Base-by-base conservation (phyloP, 2,888 invertebrate species). In the Stenodera caucasica region DNA sequence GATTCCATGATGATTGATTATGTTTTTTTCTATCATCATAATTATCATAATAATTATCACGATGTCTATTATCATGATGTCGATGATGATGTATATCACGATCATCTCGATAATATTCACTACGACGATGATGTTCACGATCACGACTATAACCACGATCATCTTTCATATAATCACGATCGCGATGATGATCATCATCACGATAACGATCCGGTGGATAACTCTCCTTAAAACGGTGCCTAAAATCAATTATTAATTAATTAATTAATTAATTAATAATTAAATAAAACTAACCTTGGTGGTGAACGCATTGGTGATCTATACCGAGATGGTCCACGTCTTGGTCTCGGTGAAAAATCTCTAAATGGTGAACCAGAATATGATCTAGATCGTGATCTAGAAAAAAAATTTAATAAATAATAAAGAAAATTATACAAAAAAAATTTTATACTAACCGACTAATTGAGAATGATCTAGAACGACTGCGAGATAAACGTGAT, bases 321-420 rank as follows among this genome's bases (percentile, higher is more conserved):
- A 77, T 81, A 84, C 49, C 84, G 82, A 64, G 78, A 75, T 21
- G 82, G 82, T 55, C 72, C 75, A 69, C 75, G 74, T 69, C 78
- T 75, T 60, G 79, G 76, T 60, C 73, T 69, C 56, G 79, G 78
- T 57, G 80, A 78, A 67, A 75, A 76, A 56, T 78, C 77, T 69
- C 78, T 72, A 67, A 75, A 74, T 54, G 78, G 77, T 60, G 83
- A 81, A 56, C 81, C 82, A 66, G 84, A 84, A 61, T 83, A 83
- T 29, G 89, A 88, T 66, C 85, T 80, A 15, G 89, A 88, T 64
- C 89, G 84, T 67, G 88, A 88, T 77, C 88, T 88, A 81, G 30
- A 79, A 79, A 53, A 7, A 40, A 5, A 23, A 58, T 40, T n/a
- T 51, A 6, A 37, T 12, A 32, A 55, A 5, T 6, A 51, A 33